phyloP scores from a whole-genome alignment of 2,888 invertebrate genomes.

The Heliconius cydno region DNA sequence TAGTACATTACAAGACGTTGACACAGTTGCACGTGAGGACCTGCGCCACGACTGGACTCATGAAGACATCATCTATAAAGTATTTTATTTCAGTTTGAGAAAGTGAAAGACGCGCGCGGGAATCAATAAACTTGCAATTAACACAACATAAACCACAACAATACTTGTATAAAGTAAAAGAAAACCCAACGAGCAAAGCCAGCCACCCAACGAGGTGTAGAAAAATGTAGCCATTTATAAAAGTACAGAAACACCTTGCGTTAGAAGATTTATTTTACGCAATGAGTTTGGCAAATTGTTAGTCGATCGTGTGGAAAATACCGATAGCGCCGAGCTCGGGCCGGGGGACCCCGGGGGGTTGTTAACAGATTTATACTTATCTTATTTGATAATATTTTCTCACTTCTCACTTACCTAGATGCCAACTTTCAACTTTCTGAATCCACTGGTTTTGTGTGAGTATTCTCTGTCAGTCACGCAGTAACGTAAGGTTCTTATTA shows the following conservation, averaged over 20 bases:
- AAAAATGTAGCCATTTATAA: background rate
- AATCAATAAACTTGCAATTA: background rate
- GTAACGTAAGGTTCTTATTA: too few species aligned
- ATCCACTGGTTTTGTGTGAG: too few species aligned
- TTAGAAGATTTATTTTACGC: constrained; percentile 1
- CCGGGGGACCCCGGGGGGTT: too few species aligned
- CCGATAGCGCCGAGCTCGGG: background rate
- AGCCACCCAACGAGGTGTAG: background rate
- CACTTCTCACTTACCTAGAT: background rate
- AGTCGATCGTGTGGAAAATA: constrained; percentile 6
- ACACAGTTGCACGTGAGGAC: too few species aligned
- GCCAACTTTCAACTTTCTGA: too few species aligned
- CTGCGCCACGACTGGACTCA: too few species aligned
- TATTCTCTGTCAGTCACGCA: too few species aligned
- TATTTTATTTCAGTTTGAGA: too few species aligned
- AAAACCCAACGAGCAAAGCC: background rate
- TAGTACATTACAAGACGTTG: too few species aligned
- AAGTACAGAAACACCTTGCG: background rate
- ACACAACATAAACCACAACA: background rate
- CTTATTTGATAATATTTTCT: background rate
- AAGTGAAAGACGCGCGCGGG: too few species aligned
- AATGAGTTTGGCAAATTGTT: constrained; percentile 2
- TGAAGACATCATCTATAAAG: too few species aligned
- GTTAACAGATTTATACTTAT: background rate
- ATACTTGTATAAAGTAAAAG: background rate